phyloP scores from a whole-genome alignment of 2,888 invertebrate species.

The Drosophila fungiperda region DNA sequence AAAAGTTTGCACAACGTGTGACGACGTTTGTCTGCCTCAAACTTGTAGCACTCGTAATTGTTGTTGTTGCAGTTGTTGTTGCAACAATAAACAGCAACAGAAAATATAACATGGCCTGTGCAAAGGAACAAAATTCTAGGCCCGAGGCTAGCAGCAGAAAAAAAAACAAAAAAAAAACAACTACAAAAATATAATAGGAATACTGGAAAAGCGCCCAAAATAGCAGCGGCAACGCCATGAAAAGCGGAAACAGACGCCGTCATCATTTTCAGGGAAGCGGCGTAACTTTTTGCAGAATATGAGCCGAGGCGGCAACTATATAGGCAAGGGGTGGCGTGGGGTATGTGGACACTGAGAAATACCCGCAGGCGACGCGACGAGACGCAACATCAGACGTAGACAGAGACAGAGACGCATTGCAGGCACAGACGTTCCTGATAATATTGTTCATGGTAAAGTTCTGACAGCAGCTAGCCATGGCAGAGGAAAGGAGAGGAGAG shows the following conservation, averaged over 20 bases:
- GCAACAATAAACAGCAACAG: conserved; percentile 54
- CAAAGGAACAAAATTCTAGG: conserved; percentile 57
- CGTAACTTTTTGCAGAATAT: conserved; percentile 52
- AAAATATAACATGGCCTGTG: conserved; percentile 51
- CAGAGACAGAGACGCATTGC: conserved; percentile 41
- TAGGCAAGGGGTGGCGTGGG: not conserved
- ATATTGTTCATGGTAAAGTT: conserved; percentile 66
- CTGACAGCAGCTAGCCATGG: conserved; percentile 40
- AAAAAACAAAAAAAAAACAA: conserved; percentile 12
- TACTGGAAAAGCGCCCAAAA: conserved; percentile 61
- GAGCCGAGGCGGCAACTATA: conserved; percentile 1
- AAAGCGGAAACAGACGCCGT: conserved; percentile 75
- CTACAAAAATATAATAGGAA: conserved; percentile 19
- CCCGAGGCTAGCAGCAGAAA: conserved; percentile 61
- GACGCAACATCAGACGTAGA: conserved; percentile 48
- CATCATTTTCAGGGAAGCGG: conserved; percentile 74
- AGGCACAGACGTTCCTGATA: conserved; percentile 62
- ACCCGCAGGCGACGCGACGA: conserved; percentile 53
- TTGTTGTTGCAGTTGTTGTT: conserved; percentile 38
- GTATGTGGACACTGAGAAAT: conserved; percentile 41
- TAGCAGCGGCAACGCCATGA: conserved; percentile 51
- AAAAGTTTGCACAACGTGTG: conserved; percentile 77
- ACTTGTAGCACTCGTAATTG: conserved; percentile 48
- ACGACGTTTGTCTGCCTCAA: conserved; percentile 64
- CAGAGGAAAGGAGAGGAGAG: not conserved